A percentile compares a stretch with the other conserved stretches of the same genome.
Evolutionary conservation across 2,797 vertebrate genomes (phyloP).

Genomic region (Rhincodon typus): DNA sequence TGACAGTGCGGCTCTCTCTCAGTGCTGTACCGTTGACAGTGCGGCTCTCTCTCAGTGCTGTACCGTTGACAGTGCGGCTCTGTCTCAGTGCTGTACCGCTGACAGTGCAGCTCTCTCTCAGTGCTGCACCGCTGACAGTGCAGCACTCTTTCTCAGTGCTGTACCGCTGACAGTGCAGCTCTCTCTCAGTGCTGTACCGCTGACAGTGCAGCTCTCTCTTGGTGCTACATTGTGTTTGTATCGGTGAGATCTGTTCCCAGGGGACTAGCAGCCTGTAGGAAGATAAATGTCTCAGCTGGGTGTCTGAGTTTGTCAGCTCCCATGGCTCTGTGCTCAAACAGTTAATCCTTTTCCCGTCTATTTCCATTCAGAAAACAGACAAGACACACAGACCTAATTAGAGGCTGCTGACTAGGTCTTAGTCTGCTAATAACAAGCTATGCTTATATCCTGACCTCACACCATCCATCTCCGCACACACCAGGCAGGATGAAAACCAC

Average conservation of each 20-base stretch:
- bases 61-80: no score
- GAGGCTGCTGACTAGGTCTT: neutral
- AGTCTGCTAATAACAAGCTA: neutral
- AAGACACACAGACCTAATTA: neutral
- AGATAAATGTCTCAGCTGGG: neutral
- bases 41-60: no score
- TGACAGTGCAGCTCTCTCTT: no score
- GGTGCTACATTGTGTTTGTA: no score
- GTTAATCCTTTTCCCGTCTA: neutral
- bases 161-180: no score
- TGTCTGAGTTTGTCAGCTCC: neutral
- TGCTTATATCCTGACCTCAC: neutral
- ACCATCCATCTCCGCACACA: neutral
- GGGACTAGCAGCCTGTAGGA: neutral
- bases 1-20: no score
- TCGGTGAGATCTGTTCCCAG: neutral
- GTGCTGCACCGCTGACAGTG: no score
- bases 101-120: no score
- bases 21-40: no score
- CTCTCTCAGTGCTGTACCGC: no score
- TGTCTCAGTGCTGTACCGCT: no score
- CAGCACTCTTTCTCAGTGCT: no score
- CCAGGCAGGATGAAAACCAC: neutral
- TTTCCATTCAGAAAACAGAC: neutral
- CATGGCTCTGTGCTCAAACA: neutral